phyloP scores from a whole-genome alignment of 1,140 invertebrate species.

The Penaeus chinensis region DNA sequence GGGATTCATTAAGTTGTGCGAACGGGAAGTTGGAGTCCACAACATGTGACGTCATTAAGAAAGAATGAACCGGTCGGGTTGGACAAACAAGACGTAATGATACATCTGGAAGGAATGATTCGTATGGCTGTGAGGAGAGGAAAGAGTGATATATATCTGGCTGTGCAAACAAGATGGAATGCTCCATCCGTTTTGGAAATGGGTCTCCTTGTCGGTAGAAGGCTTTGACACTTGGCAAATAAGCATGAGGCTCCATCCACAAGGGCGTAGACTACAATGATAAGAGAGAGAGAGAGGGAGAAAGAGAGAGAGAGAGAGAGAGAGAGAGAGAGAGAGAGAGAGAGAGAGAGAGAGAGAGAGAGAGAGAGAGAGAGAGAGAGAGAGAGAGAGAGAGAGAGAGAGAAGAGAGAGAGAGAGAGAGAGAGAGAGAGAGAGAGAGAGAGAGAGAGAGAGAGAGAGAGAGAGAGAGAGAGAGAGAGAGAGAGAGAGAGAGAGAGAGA shows the following conservation, averaged over 20 bases:
- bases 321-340: constrained; percentile 22
- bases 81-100: no score
- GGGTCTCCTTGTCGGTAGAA: neutral
- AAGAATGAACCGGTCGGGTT: no score
- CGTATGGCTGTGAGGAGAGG: no score
- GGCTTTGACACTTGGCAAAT: neutral
- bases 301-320: constrained; percentile 30
- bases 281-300: constrained; percentile 19
- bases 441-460: constrained; percentile 22
- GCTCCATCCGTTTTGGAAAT: no score
- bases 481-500: neutral
- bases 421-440: constrained; percentile 30
- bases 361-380: neutral
- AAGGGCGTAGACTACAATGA: neutral
- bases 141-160: no score
- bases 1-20: no score
- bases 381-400: neutral
- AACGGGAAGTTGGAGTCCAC: no score
- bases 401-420: constrained; percentile 20
- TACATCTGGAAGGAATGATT: no score
- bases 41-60: no score
- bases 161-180: no score
- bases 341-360: neutral
- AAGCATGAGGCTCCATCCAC: neutral
- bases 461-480: neutral